These are phyloP conservation scores for Arrhamphus sclerolepis DNA, from an alignment of 2,797 vertebrate genomes.

Conservation along the genomic window DNA sequence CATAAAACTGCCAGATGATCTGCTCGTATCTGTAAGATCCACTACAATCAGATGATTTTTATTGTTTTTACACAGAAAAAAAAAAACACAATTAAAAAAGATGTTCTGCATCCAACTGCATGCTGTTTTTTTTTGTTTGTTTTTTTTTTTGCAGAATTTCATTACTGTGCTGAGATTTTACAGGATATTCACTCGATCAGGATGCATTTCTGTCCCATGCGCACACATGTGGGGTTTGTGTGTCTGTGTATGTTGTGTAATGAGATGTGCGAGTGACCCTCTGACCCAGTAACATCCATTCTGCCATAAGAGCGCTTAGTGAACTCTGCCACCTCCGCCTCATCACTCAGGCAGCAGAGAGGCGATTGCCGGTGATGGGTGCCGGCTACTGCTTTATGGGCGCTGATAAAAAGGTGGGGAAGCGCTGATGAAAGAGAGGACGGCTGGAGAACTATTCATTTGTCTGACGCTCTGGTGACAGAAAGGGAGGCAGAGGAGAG, in stretches of 20 bases:
- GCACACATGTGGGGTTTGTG: slow-evolving; percentile 23
- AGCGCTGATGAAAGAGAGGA: slow-evolving; percentile 73
- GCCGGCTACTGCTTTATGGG: slow-evolving; percentile 68
- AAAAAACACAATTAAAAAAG: too few relatives aligned
- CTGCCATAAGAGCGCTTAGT: slow-evolving; percentile 56
- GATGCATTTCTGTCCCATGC: not conserved
- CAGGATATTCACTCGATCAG: not conserved
- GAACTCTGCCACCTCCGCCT: slow-evolving; percentile 70
- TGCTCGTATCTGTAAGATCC: too few relatives aligned
- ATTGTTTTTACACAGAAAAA: too few relatives aligned
- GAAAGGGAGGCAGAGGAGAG: slow-evolving; percentile 35
- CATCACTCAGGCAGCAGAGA: slow-evolving; percentile 73
- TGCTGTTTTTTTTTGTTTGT: too few relatives aligned
- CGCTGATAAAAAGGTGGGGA: slow-evolving; percentile 78
- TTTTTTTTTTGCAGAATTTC: not conserved
- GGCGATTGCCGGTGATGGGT: slow-evolving; percentile 73
- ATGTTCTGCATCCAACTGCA: too few relatives aligned
- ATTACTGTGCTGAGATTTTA: not conserved
- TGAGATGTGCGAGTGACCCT: slow-evolving; percentile 65
- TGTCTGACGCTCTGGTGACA: slow-evolving; percentile 68
- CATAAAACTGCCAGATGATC: too few relatives aligned
- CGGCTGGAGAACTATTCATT: slow-evolving; percentile 70
- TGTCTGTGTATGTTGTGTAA: slow-evolving; percentile 53
- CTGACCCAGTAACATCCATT: slow-evolving; percentile 74
- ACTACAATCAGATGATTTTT: too few relatives aligned